These are phyloP conservation scores for Pyralis farinalis DNA, from an alignment of 2,888 invertebrate genomes.

Conservation along the genomic window DNA sequence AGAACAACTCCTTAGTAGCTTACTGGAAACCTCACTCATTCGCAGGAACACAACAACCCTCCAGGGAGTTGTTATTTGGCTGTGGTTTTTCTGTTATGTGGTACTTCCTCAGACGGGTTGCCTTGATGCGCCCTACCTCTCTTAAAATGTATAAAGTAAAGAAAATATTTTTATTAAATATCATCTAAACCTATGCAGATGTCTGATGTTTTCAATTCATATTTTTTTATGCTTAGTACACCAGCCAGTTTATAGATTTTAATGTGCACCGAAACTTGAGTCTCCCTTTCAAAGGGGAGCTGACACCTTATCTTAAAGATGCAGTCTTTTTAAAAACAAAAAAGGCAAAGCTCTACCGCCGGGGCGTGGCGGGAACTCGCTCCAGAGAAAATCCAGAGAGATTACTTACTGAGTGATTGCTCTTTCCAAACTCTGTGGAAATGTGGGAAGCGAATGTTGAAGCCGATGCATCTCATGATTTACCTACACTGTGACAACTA, in stretches of 20 bases:
- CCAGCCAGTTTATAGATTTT: conserved; percentile 35
- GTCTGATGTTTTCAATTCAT: not conserved
- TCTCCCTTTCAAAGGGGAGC: conserved; percentile 38
- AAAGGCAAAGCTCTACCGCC: conserved; percentile 48
- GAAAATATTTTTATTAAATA: too few species aligned
- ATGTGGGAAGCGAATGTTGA: conserved; percentile 62
- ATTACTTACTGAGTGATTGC: conserved; percentile 78
- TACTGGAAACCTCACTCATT: too few species aligned
- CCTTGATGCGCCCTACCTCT: too few species aligned
- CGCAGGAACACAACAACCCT: too few species aligned
- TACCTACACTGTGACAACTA: conserved; percentile 40
- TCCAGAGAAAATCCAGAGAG: conserved; percentile 67
- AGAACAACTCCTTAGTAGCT: too few species aligned
- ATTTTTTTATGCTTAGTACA: not conserved
- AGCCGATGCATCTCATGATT: conserved; percentile 57
- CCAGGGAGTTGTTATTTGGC: too few species aligned
- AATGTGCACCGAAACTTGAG: conserved; percentile 28
- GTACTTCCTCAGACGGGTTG: too few species aligned
- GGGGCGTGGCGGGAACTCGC: conserved; percentile 38
- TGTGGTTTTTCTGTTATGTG: too few species aligned
- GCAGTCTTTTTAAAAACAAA: conserved; percentile 67
- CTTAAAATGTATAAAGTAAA: too few species aligned
- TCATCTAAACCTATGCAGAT: too few species aligned
- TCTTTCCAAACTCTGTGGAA: conserved; percentile 63
- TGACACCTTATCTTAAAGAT: conserved; percentile 53